Evolutionary conservation across 2,113 vertebrate species (phyloP), one percentile per base, ranked within the genome.

Genomic region (Upupa epops): DNA sequence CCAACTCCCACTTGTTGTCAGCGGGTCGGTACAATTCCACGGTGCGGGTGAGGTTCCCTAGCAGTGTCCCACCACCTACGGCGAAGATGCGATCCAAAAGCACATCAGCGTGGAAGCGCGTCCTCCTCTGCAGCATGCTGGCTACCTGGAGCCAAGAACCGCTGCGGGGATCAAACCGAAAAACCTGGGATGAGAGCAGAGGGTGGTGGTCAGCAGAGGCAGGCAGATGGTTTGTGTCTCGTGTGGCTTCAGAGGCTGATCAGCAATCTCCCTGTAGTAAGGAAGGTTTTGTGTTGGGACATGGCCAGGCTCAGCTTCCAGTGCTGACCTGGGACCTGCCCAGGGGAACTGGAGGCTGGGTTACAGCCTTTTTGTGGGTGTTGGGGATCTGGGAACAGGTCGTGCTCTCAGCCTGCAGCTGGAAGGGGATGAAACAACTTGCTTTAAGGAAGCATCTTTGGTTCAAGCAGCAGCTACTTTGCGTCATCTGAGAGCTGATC

Each of bases 81-180:
- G 92, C 89, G 1, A 97, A 28, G 55, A 97, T 96, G 37, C 16
- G 2, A 1, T 94, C 92, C 0, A 56, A 71, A 34, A 97, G 64
- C 37, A 81, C 94, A 2, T 75, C 95, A 0, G 74, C 81, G 0
- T 96, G 92, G 93, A 97, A 97, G 29, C 93, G 79, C 0, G 95
- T 97, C 56, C 82, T 71, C 51, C 70, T 52, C 64, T 95, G 77
- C 61, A 90, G 86, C 97, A 97, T 96, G 65, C 94, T 92, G 16
- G 94, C 83, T 0, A 94, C 93, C 52, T 96, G 96, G 10, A 97
- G 88, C 96, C 97, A 97, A 11, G 89, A 80, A 4, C 31, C 5
- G 28, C 34, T 63, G 26, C 90, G 59, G 18, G 94, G 95, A 34
- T 97, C 92, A 24, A 97, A 96, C 25, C 94, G 64, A 84, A 96